Percentiles rank a stretch among this genome's conserved stretches.
These are phyloP conservation scores for Epizoanthus rinbou DNA, from an alignment of 92 coral and sea anemone species.

Conservation along the genomic window DNA sequence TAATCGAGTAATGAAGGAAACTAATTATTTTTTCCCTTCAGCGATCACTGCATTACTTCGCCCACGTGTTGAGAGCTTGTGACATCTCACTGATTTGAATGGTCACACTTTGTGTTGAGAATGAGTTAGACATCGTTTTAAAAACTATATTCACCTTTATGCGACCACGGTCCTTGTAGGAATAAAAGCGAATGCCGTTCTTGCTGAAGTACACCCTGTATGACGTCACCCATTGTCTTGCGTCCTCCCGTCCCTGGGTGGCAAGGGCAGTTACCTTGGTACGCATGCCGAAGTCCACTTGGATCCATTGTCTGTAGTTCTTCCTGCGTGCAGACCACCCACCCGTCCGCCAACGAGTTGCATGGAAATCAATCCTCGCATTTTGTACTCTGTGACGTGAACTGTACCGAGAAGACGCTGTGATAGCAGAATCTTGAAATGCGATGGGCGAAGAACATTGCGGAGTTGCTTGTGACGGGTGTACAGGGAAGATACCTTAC, in stretches of 20 bases:
- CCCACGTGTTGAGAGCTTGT: too few species aligned
- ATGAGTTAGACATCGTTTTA: too few species aligned
- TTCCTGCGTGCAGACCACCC: conserved; percentile 16
- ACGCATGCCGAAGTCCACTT: conserved; percentile 1
- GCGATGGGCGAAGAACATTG: not conserved
- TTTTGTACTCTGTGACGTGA: conserved; percentile 17
- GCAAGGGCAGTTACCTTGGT: conserved; percentile 12
- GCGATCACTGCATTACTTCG: too few species aligned
- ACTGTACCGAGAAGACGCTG: conserved; percentile 16
- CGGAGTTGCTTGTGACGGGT: too few species aligned
- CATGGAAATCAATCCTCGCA: not conserved
- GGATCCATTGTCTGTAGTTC: conserved; percentile 3
- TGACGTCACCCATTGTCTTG: conserved; percentile 10
- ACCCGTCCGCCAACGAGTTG: not conserved
- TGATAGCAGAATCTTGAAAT: conserved; percentile 1
- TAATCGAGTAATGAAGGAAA: too few species aligned
- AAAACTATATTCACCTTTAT: not conserved
- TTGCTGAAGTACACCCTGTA: conserved; percentile 1
- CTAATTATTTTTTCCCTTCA: too few species aligned
- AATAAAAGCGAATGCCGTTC: conserved; percentile 14
- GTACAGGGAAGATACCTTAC: too few species aligned
- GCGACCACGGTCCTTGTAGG: conserved; percentile 10
- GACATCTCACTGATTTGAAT: too few species aligned
- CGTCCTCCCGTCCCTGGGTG: conserved; percentile 25
- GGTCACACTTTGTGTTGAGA: too few species aligned